Conservation (phyloP, 2,113 vertebrate species). For the Noturus placidus region DNA sequence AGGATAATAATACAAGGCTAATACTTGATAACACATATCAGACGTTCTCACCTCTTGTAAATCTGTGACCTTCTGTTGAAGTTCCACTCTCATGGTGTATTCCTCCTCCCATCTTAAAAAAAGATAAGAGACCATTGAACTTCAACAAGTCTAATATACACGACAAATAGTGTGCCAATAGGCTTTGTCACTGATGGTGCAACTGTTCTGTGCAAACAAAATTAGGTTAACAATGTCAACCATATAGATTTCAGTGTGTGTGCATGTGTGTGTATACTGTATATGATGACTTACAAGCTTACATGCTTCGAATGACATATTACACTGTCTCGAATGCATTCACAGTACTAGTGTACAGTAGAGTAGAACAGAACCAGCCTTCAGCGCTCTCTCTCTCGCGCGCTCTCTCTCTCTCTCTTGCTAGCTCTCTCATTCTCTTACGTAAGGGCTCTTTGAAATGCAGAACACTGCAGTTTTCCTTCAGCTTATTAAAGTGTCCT, state of each 20-base stretch:
- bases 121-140: conserved; percentile 29
- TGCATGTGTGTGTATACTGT: conserved; percentile 1
- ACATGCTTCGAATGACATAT: conserved; percentile 29
- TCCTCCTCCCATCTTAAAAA: conserved; percentile 91
- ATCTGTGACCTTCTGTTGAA: conserved; percentile 85
- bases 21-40: neutral
- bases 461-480: conserved; percentile 60
- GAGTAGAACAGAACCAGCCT: conserved; percentile 35
- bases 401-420: neutral
- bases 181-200: too few species aligned
- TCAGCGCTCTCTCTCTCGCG: neutral
- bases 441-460: conserved; percentile 60
- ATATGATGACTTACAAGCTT: neutral
- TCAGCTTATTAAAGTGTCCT: conserved; percentile 49
- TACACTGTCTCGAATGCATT: conserved; percentile 1
- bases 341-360: conserved; percentile 28
- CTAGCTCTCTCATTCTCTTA: conserved; percentile 34
- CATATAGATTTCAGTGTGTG: neutral
- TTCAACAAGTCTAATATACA: neutral
- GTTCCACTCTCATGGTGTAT: conserved; percentile 84
- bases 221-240: neutral
- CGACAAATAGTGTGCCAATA: neutral
- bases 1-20: neutral
- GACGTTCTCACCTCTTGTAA: conserved; percentile 84
- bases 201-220: neutral